Percentiles rank a stretch among this genome's conserved stretches.
These are phyloP conservation scores for Cylindroiulus punctatus DNA, from an alignment of 2,888 invertebrate genomes.

Conservation along the genomic window DNA sequence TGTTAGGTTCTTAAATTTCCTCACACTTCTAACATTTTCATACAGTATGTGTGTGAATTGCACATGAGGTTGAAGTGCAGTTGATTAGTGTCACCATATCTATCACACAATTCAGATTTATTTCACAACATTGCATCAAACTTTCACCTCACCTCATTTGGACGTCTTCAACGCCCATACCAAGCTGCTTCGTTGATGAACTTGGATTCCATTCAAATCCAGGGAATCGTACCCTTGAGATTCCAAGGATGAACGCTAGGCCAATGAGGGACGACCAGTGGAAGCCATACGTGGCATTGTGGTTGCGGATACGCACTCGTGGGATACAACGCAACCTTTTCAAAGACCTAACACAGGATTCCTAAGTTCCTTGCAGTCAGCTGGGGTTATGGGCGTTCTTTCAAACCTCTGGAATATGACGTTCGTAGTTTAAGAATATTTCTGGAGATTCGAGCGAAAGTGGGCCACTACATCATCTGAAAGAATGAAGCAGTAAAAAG, in stretches of 20 bases:
- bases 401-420: not conserved
- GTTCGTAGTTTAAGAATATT: not conserved
- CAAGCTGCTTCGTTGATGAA: not conserved
- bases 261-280: constrained; percentile 18
- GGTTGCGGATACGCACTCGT: not conserved
- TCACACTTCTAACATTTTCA: no score
- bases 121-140: not conserved
- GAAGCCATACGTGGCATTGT: not conserved
- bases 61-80: no score
- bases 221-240: not conserved
- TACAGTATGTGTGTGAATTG: no score
- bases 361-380: not conserved
- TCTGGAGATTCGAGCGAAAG: not conserved
- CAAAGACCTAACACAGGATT: constrained; percentile 1
- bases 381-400: not conserved
- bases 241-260: not conserved
- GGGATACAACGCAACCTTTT: not conserved
- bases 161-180: constrained; percentile 3
- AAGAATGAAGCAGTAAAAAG: not conserved
- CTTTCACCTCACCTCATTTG: not conserved
- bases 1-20: no score
- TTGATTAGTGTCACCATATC: no score
- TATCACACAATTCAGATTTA: not conserved
- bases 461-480: not conserved
- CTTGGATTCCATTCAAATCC: not conserved